phyloP scores from a whole-genome alignment of 1,140 invertebrate genomes.

The Brachionus sp. region DNA sequence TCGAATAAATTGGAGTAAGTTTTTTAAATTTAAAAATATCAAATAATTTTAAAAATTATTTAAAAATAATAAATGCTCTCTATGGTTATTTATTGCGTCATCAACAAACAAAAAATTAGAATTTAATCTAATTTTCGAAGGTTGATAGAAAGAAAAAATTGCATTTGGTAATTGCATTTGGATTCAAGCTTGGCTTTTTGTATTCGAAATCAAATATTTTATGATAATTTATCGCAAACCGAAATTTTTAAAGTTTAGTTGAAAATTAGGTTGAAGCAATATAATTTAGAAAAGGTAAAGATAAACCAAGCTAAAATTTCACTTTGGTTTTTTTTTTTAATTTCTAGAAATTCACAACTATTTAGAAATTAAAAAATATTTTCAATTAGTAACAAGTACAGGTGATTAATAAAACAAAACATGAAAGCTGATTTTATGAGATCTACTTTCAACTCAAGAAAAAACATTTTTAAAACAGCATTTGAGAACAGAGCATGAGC shows the following conservation, averaged over 20 bases:
- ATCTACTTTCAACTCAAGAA: background rate
- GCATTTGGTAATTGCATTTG: background rate
- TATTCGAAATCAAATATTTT: background rate
- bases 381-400: background rate
- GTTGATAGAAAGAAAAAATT: background rate
- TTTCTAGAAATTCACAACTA: background rate
- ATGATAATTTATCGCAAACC: background rate
- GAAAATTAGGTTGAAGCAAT: background rate
- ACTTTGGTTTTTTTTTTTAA: background rate
- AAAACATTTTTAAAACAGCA: background rate
- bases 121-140: background rate
- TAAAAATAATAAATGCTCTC: background rate
- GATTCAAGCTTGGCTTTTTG: background rate
- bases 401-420: background rate
- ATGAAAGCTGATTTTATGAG: background rate
- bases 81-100: background rate
- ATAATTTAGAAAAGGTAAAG: background rate
- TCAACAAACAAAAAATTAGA: background rate
- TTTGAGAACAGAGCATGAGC: background rate
- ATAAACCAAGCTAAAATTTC: constrained; percentile 9
- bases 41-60: background rate
- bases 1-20: too few relatives aligned
- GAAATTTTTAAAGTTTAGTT: background rate
- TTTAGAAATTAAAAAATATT: background rate
- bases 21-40: too few relatives aligned